Conservation (phyloP, 2,797 vertebrate genomes). For the Liparis tanakae region DNA sequence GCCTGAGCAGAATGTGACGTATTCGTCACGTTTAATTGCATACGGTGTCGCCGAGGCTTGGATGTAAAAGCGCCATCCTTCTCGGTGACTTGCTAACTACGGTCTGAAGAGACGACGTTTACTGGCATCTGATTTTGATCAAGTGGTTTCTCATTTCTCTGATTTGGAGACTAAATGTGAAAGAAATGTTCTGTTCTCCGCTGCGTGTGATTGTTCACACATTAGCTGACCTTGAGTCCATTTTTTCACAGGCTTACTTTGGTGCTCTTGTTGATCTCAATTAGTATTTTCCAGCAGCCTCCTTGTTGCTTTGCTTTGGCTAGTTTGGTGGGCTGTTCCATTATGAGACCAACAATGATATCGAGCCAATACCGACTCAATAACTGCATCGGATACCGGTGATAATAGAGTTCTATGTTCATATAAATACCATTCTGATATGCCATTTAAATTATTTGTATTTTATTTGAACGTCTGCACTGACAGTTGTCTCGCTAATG, state of each 20-base stretch:
- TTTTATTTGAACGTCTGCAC: neutral
- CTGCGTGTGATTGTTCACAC: neutral
- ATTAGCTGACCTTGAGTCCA: neutral
- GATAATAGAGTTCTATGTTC: neutral
- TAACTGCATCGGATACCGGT: neutral
- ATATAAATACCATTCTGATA: too few relatives aligned
- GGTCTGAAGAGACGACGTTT: neutral
- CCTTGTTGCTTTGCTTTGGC: neutral
- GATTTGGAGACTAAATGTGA: neutral
- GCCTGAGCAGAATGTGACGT: neutral
- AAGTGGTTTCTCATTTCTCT: neutral
- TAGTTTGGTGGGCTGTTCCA: neutral
- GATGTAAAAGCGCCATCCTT: neutral
- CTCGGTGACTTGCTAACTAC: neutral
- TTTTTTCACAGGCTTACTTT: neutral
- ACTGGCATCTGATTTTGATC: neutral
- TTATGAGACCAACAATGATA: neutral
- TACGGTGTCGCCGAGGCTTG: neutral
- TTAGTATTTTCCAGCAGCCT: neutral
- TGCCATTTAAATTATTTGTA: neutral
- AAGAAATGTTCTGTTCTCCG: neutral
- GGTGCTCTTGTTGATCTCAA: neutral
- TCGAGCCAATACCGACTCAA: neutral
- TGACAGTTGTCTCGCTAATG: neutral
- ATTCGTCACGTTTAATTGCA: neutral